A percentile compares a stretch with the other conserved stretches of the same genome.
phyloP scores from a whole-genome alignment of 2,113 vertebrate species.

The Sturnira hondurensis region DNA sequence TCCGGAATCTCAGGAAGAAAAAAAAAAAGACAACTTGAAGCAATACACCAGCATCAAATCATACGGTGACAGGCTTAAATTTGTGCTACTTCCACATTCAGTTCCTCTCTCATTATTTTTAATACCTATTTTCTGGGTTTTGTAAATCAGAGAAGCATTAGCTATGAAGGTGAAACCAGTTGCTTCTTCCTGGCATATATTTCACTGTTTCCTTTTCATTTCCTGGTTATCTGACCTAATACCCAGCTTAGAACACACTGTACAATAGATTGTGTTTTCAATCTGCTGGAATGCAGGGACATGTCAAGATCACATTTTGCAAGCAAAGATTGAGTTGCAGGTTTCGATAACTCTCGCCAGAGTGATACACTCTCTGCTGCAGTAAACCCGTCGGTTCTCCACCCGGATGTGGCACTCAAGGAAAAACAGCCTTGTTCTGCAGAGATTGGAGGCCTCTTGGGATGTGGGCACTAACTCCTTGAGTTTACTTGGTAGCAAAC shows the following conservation, averaged over 20 bases:
- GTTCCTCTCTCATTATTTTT: background rate
- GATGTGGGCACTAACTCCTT: background rate
- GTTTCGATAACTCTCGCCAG: constrained; percentile 22
- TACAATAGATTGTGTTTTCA: background rate
- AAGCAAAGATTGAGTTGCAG: constrained; percentile 4
- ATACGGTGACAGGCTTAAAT: background rate
- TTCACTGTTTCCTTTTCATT: background rate
- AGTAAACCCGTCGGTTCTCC: background rate
- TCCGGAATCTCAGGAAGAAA: background rate
- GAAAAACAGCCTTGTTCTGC: background rate
- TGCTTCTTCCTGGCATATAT: background rate
- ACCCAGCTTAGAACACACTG: background rate
- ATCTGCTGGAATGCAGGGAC: background rate
- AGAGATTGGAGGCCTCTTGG: background rate
- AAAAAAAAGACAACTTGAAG: background rate
- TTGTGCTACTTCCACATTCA: background rate
- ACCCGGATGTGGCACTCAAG: background rate
- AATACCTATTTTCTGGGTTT: constrained; percentile 10
- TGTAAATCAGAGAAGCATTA: constrained; percentile 66
- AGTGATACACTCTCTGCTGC: background rate
- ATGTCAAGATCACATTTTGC: background rate
- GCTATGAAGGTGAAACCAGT: background rate
- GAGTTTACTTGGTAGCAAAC: background rate
- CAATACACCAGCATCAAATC: background rate
- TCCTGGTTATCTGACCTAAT: constrained; percentile 23